Evolutionary conservation across 37 sponge, comb jelly and placozoan species (phyloP).

Genomic region (Spongilla lacustris): DNA sequence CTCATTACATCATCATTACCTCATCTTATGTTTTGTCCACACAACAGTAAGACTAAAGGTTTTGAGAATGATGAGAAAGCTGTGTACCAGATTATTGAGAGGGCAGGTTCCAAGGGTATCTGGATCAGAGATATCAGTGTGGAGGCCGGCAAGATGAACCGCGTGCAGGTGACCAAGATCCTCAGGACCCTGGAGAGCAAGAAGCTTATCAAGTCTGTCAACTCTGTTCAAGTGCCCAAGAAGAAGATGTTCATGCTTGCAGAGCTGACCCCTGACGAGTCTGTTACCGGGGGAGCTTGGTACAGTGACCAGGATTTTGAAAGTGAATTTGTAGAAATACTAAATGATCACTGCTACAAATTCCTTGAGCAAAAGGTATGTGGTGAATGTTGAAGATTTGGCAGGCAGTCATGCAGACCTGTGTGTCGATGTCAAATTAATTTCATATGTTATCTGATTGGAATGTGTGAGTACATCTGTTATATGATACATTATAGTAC

Average conservation of each 20-base stretch:
- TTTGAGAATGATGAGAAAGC: constrained; percentile 88
- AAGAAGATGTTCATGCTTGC: constrained; percentile 86
- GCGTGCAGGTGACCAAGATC: constrained; percentile 66
- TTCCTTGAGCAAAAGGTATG: constrained; percentile 83
- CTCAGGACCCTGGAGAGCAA: constrained; percentile 90
- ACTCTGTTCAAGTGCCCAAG: constrained; percentile 79
- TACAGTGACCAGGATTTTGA: constrained; percentile 98
- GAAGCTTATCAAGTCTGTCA: constrained; percentile 88
- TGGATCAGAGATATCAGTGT: constrained; percentile 91
- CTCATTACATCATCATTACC: too few species aligned
- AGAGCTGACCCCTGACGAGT: constrained; percentile 85
- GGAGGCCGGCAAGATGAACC: constrained; percentile 63
- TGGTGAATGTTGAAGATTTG: not conserved
- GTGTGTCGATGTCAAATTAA: too few species aligned
- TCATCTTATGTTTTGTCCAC: too few species aligned
- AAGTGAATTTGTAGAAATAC: constrained; percentile 95
- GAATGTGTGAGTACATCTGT: too few species aligned
- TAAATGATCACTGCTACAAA: constrained; percentile 81
- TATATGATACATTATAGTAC: too few species aligned
- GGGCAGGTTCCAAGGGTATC: constrained; percentile 90
- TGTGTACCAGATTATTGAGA: constrained; percentile 93
- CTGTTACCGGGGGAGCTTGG: constrained; percentile 96
- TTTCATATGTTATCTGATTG: too few species aligned
- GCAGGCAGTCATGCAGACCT: too few species aligned
- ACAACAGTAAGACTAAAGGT: constrained; percentile 86